Percentiles rank a stretch among this genome's conserved stretches.
Evolutionary conservation across 2,888 invertebrate genomes (phyloP).

Genomic region (Machimus atricapillus): DNA sequence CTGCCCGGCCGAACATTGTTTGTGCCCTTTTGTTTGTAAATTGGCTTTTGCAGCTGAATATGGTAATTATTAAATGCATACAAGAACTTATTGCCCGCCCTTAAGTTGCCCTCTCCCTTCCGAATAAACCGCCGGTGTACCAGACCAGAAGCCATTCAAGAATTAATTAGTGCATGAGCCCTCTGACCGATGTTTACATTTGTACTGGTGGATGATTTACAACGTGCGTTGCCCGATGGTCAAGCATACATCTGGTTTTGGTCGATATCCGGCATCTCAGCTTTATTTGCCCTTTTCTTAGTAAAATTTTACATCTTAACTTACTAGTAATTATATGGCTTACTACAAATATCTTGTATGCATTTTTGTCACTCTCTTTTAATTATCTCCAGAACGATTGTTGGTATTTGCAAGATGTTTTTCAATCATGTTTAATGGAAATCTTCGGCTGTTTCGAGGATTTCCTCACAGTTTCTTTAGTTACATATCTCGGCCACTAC

Average conservation of each 20-base stretch:
- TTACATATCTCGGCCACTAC: too few species aligned
- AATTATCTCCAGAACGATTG: too few species aligned
- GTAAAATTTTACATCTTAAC: not conserved
- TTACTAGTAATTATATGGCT: not conserved
- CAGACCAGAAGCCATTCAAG: not conserved
- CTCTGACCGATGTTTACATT: not conserved
- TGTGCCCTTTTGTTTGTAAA: not conserved
- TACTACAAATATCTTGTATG: not conserved
- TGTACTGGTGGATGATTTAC: not conserved
- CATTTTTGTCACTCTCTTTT: too few species aligned
- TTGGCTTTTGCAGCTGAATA: not conserved
- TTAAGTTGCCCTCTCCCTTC: not conserved
- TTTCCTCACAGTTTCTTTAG: too few species aligned
- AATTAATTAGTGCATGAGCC: not conserved
- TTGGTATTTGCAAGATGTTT: too few species aligned
- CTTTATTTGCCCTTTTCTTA: not conserved
- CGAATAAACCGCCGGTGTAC: not conserved
- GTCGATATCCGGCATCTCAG: not conserved
- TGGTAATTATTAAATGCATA: slow-evolving; percentile 6
- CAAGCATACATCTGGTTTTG: not conserved
- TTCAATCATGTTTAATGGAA: too few species aligned
- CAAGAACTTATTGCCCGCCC: not conserved
- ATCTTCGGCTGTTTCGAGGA: too few species aligned
- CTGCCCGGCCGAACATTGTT: not conserved
- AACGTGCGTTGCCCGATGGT: not conserved